These are phyloP conservation scores for Arremon brunneinucha DNA, from an alignment of 2,797 vertebrate species.

Conservation along the genomic window DNA sequence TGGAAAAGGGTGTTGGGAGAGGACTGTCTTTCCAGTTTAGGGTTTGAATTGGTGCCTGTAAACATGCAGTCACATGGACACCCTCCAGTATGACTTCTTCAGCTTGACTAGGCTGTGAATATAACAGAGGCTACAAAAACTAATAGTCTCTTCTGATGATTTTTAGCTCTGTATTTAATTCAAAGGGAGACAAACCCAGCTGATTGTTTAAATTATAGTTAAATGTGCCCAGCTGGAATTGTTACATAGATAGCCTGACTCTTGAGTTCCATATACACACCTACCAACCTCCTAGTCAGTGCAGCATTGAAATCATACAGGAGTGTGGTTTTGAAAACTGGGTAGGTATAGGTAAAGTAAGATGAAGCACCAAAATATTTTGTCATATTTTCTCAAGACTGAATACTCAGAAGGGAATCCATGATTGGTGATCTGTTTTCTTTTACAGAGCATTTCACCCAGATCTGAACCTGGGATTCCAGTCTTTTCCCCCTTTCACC, in stretches of 20 bases:
- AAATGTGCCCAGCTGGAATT: not conserved
- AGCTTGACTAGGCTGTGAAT: not conserved
- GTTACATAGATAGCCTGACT: not conserved
- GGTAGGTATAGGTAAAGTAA: not conserved
- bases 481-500: not conserved
- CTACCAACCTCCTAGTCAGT: not conserved
- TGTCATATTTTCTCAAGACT: not conserved
- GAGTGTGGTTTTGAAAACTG: not conserved
- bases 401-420: not conserved
- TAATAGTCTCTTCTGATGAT: not conserved
- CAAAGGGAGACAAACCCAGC: not conserved
- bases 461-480: not conserved
- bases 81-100: not conserved
- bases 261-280: not conserved
- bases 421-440: not conserved
- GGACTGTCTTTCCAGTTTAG: not conserved
- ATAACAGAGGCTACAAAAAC: not conserved
- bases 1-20: not conserved
- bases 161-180: not conserved
- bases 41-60: not conserved
- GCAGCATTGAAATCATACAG: not conserved
- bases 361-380: not conserved
- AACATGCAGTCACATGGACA: not conserved
- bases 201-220: not conserved
- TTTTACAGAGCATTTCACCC: not conserved